Evolutionary conservation across 2,113 vertebrate genomes (phyloP).

Genomic region (Macaca fascicularis): DNA sequence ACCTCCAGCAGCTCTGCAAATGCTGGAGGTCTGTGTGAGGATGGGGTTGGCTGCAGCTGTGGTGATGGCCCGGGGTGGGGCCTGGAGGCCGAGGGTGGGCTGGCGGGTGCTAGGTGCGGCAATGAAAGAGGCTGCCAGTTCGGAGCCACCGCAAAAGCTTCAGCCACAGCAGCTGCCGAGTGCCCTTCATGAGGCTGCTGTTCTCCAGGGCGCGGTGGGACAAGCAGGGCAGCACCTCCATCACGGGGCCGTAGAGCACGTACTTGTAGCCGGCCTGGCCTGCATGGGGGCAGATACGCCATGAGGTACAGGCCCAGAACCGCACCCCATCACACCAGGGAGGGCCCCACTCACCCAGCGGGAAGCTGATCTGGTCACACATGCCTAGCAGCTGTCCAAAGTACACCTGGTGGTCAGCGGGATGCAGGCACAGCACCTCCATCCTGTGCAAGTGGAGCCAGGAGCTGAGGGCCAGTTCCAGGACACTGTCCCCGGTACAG

Average conservation of each 20-base stretch:
- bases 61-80: not conserved
- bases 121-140: conserved; percentile 83
- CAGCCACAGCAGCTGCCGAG: conserved; percentile 88
- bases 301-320: not conserved
- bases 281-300: conserved; percentile 57
- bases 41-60: not conserved
- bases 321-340: not conserved
- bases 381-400: conserved; percentile 97
- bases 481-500: not conserved
- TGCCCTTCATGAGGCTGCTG: conserved; percentile 90
- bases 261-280: conserved; percentile 97
- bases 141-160: conserved; percentile 89
- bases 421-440: conserved; percentile 90
- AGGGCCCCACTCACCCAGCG: conserved; percentile 88
- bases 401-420: conserved; percentile 90
- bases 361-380: conserved; percentile 98
- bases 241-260: conserved; percentile 93
- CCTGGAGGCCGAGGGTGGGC: not conserved
- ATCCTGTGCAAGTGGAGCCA: conserved; percentile 84
- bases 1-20: not conserved
- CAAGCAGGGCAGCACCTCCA: conserved; percentile 95
- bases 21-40: not conserved
- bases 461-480: not conserved
- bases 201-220: conserved; percentile 95
- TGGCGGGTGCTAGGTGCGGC: not conserved